Evolutionary conservation across 2,113 vertebrate species (phyloP).

Genomic region (Silurus meridionalis): DNA sequence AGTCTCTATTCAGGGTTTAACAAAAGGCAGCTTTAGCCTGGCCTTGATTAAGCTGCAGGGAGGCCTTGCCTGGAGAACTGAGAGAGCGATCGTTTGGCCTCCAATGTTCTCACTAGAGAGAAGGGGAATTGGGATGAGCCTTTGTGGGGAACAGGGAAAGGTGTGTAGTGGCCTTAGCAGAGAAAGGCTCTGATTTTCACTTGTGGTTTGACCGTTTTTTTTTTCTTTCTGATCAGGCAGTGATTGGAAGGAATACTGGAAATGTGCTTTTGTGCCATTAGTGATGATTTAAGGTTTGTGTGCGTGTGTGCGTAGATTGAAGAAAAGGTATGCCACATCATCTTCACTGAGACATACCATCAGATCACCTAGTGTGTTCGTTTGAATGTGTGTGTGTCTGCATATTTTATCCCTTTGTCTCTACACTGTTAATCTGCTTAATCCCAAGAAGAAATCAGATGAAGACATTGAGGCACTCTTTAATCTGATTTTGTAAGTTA

Average conservation of each 20-base stretch:
- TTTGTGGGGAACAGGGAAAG: constrained; percentile 54
- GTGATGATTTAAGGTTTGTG: not conserved
- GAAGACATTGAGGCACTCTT: constrained; percentile 64
- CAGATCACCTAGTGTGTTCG: not conserved
- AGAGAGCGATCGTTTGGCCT: constrained; percentile 78
- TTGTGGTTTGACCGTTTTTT: constrained; percentile 39
- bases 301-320: not conserved
- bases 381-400: not conserved
- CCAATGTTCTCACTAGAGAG: constrained; percentile 71
- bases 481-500: constrained; percentile 68
- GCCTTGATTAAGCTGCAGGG: constrained; percentile 61
- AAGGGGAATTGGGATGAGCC: constrained; percentile 62
- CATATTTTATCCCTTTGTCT: constrained; percentile 14
- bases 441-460: constrained; percentile 65
- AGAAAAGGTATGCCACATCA: not conserved
- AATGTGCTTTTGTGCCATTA: constrained; percentile 18
- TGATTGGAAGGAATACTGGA: constrained; percentile 51
- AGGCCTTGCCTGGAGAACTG: constrained; percentile 66
- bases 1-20: constrained; percentile 77
- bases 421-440: constrained; percentile 60
- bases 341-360: constrained; percentile 8
- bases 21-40: constrained; percentile 70
- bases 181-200: constrained; percentile 64
- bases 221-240: constrained; percentile 56
- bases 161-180: constrained; percentile 55